These are phyloP conservation scores for Tylochromis polylepis DNA, from an alignment of 2,113 vertebrate genomes.

Conservation along the genomic window DNA sequence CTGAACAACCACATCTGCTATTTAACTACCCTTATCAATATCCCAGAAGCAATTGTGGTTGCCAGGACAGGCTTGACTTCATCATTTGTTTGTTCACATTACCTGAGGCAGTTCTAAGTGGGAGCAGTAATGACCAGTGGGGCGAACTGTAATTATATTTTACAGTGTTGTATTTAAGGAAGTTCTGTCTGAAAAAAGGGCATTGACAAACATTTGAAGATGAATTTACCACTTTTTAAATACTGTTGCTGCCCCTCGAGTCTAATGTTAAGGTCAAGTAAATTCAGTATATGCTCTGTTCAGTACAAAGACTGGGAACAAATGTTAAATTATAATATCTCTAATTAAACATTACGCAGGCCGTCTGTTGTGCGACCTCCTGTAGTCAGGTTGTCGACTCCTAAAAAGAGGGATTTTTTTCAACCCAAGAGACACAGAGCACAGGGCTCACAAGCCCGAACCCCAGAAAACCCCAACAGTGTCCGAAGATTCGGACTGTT, in stretches of 20 bases:
- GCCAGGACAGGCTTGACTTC: no score
- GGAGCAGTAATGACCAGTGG: no score
- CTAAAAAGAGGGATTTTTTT: background rate
- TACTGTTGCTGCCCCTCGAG: background rate
- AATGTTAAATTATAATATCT: background rate
- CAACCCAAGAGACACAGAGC: background rate
- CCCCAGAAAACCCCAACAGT: background rate
- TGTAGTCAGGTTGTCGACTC: background rate
- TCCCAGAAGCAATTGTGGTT: no score
- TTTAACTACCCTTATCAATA: no score
- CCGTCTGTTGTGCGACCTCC: background rate
- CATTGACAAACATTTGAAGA: no score
- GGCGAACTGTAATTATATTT: no score
- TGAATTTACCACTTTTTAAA: no score
- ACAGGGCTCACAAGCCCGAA: accelerated
- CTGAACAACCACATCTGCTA: no score
- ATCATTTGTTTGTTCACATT: no score
- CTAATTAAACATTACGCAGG: background rate
- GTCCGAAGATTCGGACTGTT: background rate
- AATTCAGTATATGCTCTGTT: background rate
- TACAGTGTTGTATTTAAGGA: no score
- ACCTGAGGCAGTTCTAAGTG: no score
- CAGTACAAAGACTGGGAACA: background rate
- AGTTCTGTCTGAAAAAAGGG: no score
- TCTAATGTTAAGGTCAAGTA: background rate